phyloP scores from a whole-genome alignment of 37 sponge, comb jelly and placozoan species.

The Corticium candelabrum region DNA sequence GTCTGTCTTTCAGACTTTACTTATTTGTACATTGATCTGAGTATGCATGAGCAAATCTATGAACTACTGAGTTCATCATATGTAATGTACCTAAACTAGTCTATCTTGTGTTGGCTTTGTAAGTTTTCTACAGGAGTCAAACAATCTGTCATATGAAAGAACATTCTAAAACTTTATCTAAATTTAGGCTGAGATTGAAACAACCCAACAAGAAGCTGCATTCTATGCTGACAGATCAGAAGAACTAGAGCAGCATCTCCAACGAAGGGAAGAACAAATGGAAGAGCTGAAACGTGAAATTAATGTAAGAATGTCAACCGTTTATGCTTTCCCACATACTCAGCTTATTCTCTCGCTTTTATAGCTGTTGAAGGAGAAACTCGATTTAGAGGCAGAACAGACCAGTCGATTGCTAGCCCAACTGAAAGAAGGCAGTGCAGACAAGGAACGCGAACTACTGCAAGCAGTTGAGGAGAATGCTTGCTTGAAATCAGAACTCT shows the following conservation, averaged over 20 bases:
- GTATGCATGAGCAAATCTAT: too few species aligned
- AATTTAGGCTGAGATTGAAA: conserved; percentile 62
- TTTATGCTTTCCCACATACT: too few species aligned
- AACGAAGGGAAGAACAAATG: conserved; percentile 35
- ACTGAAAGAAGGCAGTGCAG: conserved; percentile 44
- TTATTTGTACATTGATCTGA: too few species aligned
- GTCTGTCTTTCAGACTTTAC: too few species aligned
- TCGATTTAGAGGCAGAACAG: conserved; percentile 54
- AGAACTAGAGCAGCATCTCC: conserved; percentile 27
- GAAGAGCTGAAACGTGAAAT: conserved; percentile 32
- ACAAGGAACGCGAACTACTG: conserved; percentile 17
- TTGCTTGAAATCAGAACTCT: background rate
- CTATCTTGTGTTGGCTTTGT: too few species aligned
- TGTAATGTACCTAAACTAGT: too few species aligned
- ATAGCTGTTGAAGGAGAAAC: conserved; percentile 34
- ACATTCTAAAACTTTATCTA: too few species aligned
- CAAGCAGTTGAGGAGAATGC: background rate
- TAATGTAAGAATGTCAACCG: conserved; percentile 24
- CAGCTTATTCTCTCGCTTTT: background rate
- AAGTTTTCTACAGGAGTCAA: too few species aligned
- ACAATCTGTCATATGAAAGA: too few species aligned
- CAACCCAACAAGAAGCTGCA: conserved; percentile 48
- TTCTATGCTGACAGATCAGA: conserved; percentile 41
- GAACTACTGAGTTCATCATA: too few species aligned
- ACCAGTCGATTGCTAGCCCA: conserved; percentile 42